Base-by-base conservation (phyloP, 2,797 vertebrate species). In the Onychomys leucogaster region DNA sequence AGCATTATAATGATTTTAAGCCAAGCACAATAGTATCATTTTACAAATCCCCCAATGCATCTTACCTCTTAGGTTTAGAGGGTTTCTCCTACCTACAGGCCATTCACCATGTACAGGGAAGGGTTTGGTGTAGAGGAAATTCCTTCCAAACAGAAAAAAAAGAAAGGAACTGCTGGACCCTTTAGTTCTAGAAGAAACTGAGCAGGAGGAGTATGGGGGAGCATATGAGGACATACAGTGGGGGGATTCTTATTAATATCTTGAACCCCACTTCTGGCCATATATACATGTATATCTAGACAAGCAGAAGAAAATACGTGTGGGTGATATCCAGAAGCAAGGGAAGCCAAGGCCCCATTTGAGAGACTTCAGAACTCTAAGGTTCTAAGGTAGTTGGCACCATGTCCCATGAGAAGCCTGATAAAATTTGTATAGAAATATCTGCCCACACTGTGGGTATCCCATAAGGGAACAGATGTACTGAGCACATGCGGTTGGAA, bases 1-100 rank as follows among this genome's bases (percentile, higher is more conserved):
- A 80, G 71, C 49, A 46, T 71, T 43, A 69, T 80, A 87, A 61
- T 14, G 25, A 55, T 89, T 92, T 92, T 76, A 91, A 91, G 49
- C 65, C 34, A 14, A 80, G 80, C 6, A 27, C 17, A 32, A 55
- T 37, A 11, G 23, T 91, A 43, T 41, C 19, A 78, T 92, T 89
- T 95, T 43, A 27, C 32, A 95, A 46, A 67, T 29, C 2, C 76
- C 19, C 63, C 25, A 12, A 61, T 69, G 73, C 29, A 11, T 49
- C 7, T 78, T 81, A 34, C 61, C 12, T 88, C 73, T 80, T 78
- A 88, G 59, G 21, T 78, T 85, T 61, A 87, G 49, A 67, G 7
- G 37, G 6, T 87, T 88, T 92, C 34, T 84, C 29, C 80, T 65
- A 34, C 17, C 14, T 49, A 34, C 75, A 78, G 84, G 14, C 8